Base-by-base conservation (phyloP, 2,888 invertebrate genomes). In the Melieria omissa region DNA sequence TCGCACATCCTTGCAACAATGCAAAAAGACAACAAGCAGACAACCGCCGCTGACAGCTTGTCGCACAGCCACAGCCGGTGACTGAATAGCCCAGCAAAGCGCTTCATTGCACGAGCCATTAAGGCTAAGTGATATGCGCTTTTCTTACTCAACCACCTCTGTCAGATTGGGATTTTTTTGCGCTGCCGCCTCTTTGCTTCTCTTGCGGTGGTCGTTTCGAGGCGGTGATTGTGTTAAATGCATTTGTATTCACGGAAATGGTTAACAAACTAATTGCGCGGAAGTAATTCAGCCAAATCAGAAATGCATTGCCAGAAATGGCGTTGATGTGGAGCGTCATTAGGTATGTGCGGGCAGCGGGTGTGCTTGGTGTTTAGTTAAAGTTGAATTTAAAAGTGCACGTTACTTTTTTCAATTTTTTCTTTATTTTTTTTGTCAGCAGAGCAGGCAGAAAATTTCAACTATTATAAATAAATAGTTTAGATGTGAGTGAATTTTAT, bases 91-190 rank as follows among this genome's bases (percentile, higher is more conserved):
- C 44, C 42, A 45, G 58, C 47, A 66, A 16, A 45, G 10, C 49
- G 41, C 41, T 42, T 79, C 76, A 47, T 73, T 73, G 77, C 82
- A 83, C 80, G 83, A 83, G 84, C 84, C 84, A 83, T 84, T 83
- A 83, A 78, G 83, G 83, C 84, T 83, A 83, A 83, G 83, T 84
- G 83, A 84, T 83, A 81, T 83, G 82, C 69, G 55, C 55, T 69
- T 69, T 69, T 57, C 69, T 69, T 62, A 69, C 63, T 69, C 63
- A 46, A 63, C 62, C 69, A 46, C 62, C 63, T 63, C 10, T 47
- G 55, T 62, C 46, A 7, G 44, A 55, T 8, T 7, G 49, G 16
- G 58, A 58, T 52, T 47, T 62, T 60, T 60, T 45, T 9, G 55
- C 45, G 47, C 45, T 69, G 46, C 45, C 46, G 45, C 44, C 29